Conservation (phyloP, 1,140 invertebrate genomes). For the Hycleus phaleratus region DNA sequence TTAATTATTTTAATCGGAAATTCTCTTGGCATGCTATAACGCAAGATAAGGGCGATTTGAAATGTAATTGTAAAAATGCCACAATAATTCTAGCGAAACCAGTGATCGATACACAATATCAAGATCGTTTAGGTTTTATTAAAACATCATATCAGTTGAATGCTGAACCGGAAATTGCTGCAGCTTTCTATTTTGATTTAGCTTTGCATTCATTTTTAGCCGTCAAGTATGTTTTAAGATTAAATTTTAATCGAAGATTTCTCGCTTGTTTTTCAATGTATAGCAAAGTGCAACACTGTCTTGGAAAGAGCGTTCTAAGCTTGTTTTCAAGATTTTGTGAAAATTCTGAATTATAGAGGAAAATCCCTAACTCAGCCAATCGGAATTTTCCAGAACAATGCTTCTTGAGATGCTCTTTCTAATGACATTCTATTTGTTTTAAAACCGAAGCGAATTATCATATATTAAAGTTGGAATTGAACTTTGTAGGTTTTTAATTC, state of each 20-base stretch:
- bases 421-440: no score
- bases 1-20: constrained; percentile 41
- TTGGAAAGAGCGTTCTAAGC: no score
- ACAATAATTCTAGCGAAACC: constrained; percentile 60
- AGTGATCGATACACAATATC: constrained; percentile 49
- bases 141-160: constrained; percentile 60
- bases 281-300: no score
- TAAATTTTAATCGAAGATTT: no score
- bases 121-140: constrained; percentile 57
- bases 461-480: not conserved
- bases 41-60: constrained; percentile 58
- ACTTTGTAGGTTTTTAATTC: not conserved
- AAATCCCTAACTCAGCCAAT: no score
- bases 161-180: constrained; percentile 59
- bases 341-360: no score
- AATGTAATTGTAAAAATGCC: constrained; percentile 60
- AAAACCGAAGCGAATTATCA: not conserved
- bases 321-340: no score
- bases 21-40: constrained; percentile 61
- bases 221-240: constrained; percentile 52
- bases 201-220: constrained; percentile 62
- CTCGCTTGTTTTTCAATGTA: no score
- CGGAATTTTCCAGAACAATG: no score
- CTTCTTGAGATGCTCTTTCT: no score
- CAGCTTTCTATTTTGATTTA: constrained; percentile 82